Base-by-base conservation (phyloP, 2,888 invertebrate genomes). In the Lymantria monacha region DNA sequence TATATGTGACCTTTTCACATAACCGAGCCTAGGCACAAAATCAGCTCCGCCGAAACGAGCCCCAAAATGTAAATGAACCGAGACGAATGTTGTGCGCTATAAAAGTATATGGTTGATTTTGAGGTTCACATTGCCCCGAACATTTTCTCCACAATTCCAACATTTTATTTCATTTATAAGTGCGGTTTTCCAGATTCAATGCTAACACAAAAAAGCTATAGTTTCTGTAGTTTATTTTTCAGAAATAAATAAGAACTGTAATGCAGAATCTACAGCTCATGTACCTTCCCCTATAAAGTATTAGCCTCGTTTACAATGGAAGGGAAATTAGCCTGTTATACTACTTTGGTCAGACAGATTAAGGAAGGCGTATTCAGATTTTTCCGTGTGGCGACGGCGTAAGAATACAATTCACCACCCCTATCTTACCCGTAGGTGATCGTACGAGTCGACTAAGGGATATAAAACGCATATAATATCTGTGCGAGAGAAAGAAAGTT, bases 51-150 rank as follows among this genome's bases (percentile, higher is more conserved):
- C 53, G 46, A 57, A 69, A 65, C 61, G 64, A 61, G 49, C 50
- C 55, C 57, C 54, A 50, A 67, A 69, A 70, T 70, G 67, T 66
- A 70, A 69, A 72, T 67, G 73, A 69, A 66, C 57, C 64, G 63
- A 61, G 64, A 59, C 67, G 62, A 72, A 70, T 62, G 63, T 65
- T 63, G 63, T 65, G 63, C 64, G 60, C 61, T 56, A 71, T 75
- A 74, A 74, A 70, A 72, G 60, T 59, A 66, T 73, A 73, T 73
- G 72, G 67, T 64, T 69, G 62, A 67, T 69, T 65, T 67, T 66
- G 61, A 59, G 54, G 54, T 61, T 64, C 57, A 56, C 59, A 66
- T 52, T 53, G 56, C 46, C 47, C 50, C 45, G 54, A 47, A 57
- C 49, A 53, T 54, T 49, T 60, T 61, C 69, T 63, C 44, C 51